Evolutionary conservation across 2,888 invertebrate species (phyloP).

Genomic region (Anaspis maculata): DNA sequence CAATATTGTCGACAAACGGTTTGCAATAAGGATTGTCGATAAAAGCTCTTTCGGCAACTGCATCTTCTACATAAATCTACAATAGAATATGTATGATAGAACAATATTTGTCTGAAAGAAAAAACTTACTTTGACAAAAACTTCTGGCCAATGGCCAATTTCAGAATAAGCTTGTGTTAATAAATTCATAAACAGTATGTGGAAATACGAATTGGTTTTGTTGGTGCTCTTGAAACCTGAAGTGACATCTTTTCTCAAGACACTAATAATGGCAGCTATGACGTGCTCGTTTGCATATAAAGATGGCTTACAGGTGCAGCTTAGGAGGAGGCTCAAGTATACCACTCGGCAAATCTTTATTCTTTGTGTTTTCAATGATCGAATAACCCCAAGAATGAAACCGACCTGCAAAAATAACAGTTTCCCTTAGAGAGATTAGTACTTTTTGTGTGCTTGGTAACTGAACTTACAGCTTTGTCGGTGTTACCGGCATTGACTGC

Average conservation of each 20-base stretch:
- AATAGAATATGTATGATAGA: no score
- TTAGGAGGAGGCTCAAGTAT: conserved; percentile 68
- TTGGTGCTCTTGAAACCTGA: conserved; percentile 58
- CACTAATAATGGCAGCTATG: conserved; percentile 68
- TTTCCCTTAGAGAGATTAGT: no score
- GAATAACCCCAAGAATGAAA: conserved; percentile 82
- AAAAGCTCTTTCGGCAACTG: conserved; percentile 87
- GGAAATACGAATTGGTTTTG: conserved; percentile 71
- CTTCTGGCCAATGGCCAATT: conserved; percentile 83
- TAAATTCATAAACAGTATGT: conserved; percentile 77
- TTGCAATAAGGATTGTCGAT: conserved; percentile 88
- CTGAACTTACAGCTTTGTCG: conserved; percentile 57
- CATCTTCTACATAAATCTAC: conserved; percentile 88
- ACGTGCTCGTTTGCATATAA: conserved; percentile 70
- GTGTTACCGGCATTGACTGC: conserved; percentile 72
- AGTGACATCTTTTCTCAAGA: conserved; percentile 66
- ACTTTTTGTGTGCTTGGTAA: no score
- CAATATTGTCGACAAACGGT: conserved; percentile 84
- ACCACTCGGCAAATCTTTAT: conserved; percentile 76
- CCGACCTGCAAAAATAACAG: conserved; percentile 47
- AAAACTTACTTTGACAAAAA: conserved; percentile 70
- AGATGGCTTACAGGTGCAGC: conserved; percentile 71
- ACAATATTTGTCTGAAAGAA: conserved; percentile 3
- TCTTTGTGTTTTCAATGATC: conserved; percentile 65
- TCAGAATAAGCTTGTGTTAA: conserved; percentile 74